Conservation (phyloP, 1,140 invertebrate species). For the Coelopa frigida region DNA sequence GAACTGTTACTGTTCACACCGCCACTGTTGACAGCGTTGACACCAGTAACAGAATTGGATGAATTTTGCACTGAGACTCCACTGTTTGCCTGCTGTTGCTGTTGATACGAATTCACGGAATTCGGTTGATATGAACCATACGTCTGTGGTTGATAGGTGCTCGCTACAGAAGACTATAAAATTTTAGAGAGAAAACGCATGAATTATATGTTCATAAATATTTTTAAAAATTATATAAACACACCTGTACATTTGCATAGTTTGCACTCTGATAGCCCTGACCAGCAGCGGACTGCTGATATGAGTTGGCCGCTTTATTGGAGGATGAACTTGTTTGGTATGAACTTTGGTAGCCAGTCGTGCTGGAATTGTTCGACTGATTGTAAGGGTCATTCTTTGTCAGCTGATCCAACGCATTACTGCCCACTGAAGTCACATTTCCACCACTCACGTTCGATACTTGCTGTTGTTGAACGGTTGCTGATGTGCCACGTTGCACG, state of each 20-base stretch:
- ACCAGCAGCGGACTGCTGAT: constrained; percentile 26
- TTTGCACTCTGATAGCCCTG: constrained; percentile 34
- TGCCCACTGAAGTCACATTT: constrained; percentile 10
- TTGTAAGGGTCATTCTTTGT: constrained; percentile 41
- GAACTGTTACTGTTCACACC: constrained; percentile 16
- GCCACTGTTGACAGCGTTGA: constrained; percentile 10
- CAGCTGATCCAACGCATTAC: constrained; percentile 36
- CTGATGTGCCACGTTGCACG: constrained; percentile 23
- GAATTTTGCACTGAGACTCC: constrained; percentile 19
- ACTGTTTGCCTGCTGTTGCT: constrained; percentile 31
- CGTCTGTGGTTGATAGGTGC: constrained; percentile 38
- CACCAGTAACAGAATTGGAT: constrained; percentile 22
- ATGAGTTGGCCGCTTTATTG: constrained; percentile 21
- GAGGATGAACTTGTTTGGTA: constrained; percentile 35
- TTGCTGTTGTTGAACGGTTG: constrained; percentile 21
- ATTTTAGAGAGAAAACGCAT: background rate
- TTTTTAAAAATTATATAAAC: background rate
- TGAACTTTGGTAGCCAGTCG: constrained; percentile 33
- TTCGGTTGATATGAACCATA: constrained; percentile 40
- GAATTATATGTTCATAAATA: background rate
- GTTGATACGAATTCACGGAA: constrained; percentile 39
- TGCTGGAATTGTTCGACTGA: constrained; percentile 20
- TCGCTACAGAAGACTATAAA: constrained; percentile 29
- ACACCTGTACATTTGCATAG: constrained; percentile 36
- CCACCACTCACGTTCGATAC: constrained; percentile 14